Conservation (phyloP, 2,888 invertebrate species). For the Nephrocerus scutellatus region DNA sequence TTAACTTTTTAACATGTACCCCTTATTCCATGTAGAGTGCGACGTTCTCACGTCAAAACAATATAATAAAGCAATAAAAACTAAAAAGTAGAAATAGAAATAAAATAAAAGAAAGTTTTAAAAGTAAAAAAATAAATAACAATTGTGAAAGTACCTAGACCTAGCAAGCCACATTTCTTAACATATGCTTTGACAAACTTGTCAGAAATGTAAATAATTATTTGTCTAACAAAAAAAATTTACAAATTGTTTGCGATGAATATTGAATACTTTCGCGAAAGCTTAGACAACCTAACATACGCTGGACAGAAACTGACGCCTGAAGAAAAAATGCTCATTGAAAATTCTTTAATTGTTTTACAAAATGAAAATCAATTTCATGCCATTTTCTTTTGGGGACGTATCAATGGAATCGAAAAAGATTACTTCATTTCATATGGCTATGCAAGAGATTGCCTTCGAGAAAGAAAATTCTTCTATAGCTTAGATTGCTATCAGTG, state of each 20-base stretch:
- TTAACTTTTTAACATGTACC: too few species aligned
- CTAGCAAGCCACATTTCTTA: too few species aligned
- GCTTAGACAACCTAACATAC: slow-evolving; percentile 41
- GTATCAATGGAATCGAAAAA: slow-evolving; percentile 64
- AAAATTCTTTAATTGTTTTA: slow-evolving; percentile 69
- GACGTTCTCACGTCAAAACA: too few species aligned
- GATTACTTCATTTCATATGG: slow-evolving; percentile 84
- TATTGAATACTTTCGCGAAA: slow-evolving; percentile 40
- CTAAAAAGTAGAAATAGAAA: slow-evolving; percentile 2
- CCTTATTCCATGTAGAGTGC: too few species aligned
- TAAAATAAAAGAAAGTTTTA: slow-evolving; percentile 2
- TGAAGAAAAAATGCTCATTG: slow-evolving; percentile 65
- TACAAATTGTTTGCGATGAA: slow-evolving; percentile 32
- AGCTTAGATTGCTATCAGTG: slow-evolving; percentile 65
- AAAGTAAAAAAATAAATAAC: slow-evolving; percentile 4
- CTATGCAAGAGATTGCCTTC: slow-evolving; percentile 63
- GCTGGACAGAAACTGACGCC: slow-evolving; percentile 65
- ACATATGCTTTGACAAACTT: background rate
- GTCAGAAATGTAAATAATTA: background rate
- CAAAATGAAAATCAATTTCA: slow-evolving; percentile 80
- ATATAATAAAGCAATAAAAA: slow-evolving; percentile 8
- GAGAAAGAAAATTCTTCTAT: slow-evolving; percentile 70
- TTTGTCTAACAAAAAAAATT: background rate
- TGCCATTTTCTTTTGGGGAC: slow-evolving; percentile 80
- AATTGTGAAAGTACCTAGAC: background rate